Base-by-base conservation (phyloP, 2,888 invertebrate species). In the Nezara viridula region DNA sequence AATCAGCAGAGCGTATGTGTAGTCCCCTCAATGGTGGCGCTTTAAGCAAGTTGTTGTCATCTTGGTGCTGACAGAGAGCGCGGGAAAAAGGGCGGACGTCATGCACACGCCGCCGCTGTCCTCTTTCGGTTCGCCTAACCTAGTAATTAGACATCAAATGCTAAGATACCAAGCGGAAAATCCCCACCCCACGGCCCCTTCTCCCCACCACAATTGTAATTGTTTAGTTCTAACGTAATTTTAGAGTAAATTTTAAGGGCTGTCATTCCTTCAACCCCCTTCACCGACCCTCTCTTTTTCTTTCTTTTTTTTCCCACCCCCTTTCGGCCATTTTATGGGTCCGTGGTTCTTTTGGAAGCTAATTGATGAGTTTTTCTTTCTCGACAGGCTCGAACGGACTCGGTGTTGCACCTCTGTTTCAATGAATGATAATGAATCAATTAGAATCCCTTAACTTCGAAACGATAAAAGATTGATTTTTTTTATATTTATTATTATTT, bases 71-170 rank as follows among this genome's bases (percentile, higher is more conserved):
- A 90, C 90, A 89, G 89, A 88, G 88, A 24, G 73, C 32, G 73
- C 44, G 90, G 87, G 90, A 90, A 90, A 90, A 90, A 90, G 88
- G 88, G 24, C 88, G 49, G n/a, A 47, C 88, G 88, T 88, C 88
- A 88, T 73, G 27, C 89, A 90, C 90, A 90, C 89, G 73, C 86
- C 86, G 89, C 90, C 90, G 90, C 89, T 89, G 89, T 49, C 73
- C 88, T 81, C 50, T 90, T 90, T 90, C 90, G 90, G 90, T 90
- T 90, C 90, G 90, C 90, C 90, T 90, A 90, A 90, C 90, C 90
- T 90, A 90, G 89, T 90, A 90, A 90, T 90, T 90, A 90, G 90
- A 90, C 90, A 90, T 90, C 90, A 90, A 90, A 90, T 90, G 90
- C 90, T 90, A 90, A 90, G 90, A 90, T 90, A 89, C 89, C 90